Evolutionary conservation across 2,888 invertebrate species (phyloP).

Genomic region (Brachypalpus laphriformis): DNA sequence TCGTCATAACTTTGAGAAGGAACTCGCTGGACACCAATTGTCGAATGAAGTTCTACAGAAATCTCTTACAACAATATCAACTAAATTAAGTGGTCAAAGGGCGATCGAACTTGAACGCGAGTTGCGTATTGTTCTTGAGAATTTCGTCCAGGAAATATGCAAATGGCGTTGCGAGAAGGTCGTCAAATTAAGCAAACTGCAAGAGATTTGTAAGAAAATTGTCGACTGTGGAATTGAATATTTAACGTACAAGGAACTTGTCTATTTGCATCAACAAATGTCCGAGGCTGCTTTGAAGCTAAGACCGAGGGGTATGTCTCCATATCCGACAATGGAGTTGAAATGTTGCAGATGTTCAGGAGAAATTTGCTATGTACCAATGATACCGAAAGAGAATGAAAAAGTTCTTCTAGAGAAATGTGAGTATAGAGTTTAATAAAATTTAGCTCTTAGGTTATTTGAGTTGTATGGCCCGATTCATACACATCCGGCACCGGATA

Average conservation of each 20-base stretch:
- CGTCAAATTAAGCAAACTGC: slow-evolving; percentile 75
- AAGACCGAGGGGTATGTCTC: slow-evolving; percentile 73
- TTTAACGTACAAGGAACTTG: slow-evolving; percentile 78
- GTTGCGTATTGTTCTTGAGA: slow-evolving; percentile 78
- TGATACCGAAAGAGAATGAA: slow-evolving; percentile 77
- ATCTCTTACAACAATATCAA: slow-evolving; percentile 53
- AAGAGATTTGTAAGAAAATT: slow-evolving; percentile 79
- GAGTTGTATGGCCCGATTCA: background rate
- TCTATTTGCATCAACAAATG: slow-evolving; percentile 79
- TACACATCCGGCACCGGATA: no score
- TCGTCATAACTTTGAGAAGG: slow-evolving; percentile 38
- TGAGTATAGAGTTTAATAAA: no score
- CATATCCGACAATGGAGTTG: no score
- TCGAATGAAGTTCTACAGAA: slow-evolving; percentile 51
- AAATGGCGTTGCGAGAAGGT: slow-evolving; percentile 78
- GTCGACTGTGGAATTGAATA: slow-evolving; percentile 78
- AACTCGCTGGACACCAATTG: slow-evolving; percentile 51
- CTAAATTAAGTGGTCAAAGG: slow-evolving; percentile 65
- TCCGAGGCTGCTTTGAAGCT: slow-evolving; percentile 78
- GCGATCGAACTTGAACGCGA: slow-evolving; percentile 78
- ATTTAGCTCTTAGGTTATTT: no score
- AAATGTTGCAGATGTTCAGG: slow-evolving; percentile 79
- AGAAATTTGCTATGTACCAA: slow-evolving; percentile 76
- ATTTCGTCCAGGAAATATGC: slow-evolving; percentile 79
- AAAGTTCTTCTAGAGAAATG: slow-evolving; percentile 79